phyloP scores from a whole-genome alignment of 2,888 invertebrate species.

The Cheilosia vernalis region DNA sequence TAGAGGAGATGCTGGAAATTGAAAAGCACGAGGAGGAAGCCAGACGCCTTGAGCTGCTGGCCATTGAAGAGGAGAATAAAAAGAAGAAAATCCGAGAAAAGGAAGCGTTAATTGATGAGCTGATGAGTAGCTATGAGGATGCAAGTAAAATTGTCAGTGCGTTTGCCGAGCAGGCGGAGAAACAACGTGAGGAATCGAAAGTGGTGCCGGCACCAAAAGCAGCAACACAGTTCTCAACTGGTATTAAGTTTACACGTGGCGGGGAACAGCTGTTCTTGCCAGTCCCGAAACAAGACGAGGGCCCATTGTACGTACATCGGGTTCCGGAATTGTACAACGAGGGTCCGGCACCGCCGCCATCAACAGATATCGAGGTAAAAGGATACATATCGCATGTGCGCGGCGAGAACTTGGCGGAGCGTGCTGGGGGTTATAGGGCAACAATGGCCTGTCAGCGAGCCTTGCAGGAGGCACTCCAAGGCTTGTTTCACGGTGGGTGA shows the following conservation, averaged over 20 bases:
- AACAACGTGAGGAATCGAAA: constrained; percentile 86
- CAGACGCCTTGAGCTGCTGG: constrained; percentile 88
- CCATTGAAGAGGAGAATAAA: constrained; percentile 87
- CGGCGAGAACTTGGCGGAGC: constrained; percentile 88
- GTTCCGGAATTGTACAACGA: constrained; percentile 86
- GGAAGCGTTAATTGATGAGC: constrained; percentile 96
- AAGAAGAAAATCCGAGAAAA: constrained; percentile 93
- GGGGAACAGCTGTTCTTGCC: constrained; percentile 87
- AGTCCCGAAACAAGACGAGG: constrained; percentile 90
- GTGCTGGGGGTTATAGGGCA: constrained; percentile 94
- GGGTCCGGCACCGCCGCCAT: constrained; percentile 89
- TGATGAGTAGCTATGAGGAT: constrained; percentile 96
- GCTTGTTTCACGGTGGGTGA: constrained; percentile 84
- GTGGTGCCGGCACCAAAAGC: constrained; percentile 81
- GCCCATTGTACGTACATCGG: constrained; percentile 89
- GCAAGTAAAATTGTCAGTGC: constrained; percentile 94
- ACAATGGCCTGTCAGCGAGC: constrained; percentile 93
- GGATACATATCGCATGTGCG: constrained; percentile 92
- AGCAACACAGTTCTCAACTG: constrained; percentile 92
- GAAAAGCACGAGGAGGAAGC: constrained; percentile 91
- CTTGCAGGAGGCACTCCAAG: constrained; percentile 93
- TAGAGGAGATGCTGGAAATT: constrained; percentile 92
- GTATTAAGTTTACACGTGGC: constrained; percentile 91
- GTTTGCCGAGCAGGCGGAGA: constrained; percentile 89
- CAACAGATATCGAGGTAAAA: constrained; percentile 86